Conservation (phyloP, 2,797 vertebrate species). For the Menidia menidia region DNA sequence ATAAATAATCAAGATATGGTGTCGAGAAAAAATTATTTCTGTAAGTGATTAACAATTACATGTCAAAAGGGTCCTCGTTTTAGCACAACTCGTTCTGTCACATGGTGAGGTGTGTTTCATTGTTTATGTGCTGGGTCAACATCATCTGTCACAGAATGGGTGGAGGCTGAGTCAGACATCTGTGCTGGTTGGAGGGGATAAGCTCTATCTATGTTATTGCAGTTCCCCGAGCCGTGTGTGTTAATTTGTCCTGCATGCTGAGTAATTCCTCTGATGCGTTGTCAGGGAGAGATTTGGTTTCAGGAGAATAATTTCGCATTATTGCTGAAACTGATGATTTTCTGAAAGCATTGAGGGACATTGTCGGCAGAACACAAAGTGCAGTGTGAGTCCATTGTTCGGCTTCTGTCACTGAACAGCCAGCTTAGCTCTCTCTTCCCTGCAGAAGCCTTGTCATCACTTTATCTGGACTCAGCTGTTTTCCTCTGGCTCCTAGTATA, state of each 20-base stretch:
- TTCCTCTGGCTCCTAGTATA: constrained; percentile 46
- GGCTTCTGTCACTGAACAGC: constrained; percentile 10
- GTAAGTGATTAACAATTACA: too few species aligned
- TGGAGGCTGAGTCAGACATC: constrained; percentile 34
- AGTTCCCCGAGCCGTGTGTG: neutral
- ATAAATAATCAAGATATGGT: too few species aligned
- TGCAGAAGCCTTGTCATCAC: constrained; percentile 51
- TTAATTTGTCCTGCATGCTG: constrained; percentile 1
- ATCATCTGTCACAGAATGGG: constrained; percentile 22
- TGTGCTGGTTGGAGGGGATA: constrained; percentile 29
- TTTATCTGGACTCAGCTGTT: constrained; percentile 61
- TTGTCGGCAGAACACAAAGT: constrained; percentile 3
- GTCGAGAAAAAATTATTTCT: too few species aligned
- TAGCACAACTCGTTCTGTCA: neutral
- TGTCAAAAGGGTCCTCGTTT: neutral
- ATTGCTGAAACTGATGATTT: neutral
- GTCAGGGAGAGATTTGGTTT: neutral
- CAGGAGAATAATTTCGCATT: neutral
- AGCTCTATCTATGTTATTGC: constrained; percentile 19
- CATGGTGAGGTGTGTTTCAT: constrained; percentile 12
- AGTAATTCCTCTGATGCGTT: neutral
- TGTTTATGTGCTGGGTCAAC: neutral
- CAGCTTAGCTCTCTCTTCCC: constrained; percentile 16
- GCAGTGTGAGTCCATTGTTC: neutral
- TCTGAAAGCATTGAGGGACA: neutral